These are phyloP conservation scores for Phylloscopus whistleri DNA, from an alignment of 2,113 vertebrate species.

Conservation along the genomic window DNA sequence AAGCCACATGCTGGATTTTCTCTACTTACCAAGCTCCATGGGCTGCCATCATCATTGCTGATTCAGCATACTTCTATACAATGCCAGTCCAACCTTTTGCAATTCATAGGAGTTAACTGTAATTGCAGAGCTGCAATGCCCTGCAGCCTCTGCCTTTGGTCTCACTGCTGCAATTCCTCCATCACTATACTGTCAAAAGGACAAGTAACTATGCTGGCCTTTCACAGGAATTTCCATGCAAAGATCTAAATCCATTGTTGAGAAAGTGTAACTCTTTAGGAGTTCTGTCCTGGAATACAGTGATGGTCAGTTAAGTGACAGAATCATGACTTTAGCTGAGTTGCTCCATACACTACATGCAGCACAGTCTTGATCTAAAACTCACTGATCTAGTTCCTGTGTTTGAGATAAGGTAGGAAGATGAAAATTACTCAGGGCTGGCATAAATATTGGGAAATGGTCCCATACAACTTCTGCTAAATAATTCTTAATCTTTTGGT, in stretches of 20 bases:
- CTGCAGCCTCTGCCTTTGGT: not conserved
- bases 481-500: not conserved
- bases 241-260: not conserved
- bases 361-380: not conserved
- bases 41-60: not conserved
- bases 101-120: not conserved
- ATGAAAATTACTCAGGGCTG: not conserved
- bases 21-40: not conserved
- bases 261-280: not conserved
- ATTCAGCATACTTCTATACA: not conserved
- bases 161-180: not conserved
- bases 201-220: not conserved
- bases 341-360: not conserved
- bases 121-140: not conserved
- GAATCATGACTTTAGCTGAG: not conserved
- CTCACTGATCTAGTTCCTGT: not conserved
- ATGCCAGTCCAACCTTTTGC: not conserved
- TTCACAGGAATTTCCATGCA: not conserved
- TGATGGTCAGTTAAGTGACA: not conserved
- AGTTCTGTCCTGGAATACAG: not conserved
- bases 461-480: not conserved
- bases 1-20: not conserved
- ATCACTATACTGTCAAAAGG: not conserved
- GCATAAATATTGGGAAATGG: not conserved
- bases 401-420: not conserved